Percentiles rank a stretch among this genome's conserved stretches.
Conservation (phyloP, 2,797 vertebrate genomes). For the Sebastes wilsoni region DNA sequence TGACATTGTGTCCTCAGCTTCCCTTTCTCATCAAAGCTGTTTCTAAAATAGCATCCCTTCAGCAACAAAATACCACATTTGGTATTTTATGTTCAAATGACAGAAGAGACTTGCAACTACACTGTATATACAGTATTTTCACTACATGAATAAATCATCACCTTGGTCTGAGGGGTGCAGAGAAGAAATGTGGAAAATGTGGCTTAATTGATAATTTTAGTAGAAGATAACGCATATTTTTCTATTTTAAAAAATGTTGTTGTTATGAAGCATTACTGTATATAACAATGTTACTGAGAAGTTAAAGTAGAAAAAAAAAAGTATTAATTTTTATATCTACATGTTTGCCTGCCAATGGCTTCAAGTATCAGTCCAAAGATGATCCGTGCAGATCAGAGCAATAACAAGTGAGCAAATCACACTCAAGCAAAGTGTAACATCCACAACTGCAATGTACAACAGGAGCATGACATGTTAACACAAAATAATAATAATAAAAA, state of each 20-base stretch:
- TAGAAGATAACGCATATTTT: not conserved
- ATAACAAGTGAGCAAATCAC: not conserved
- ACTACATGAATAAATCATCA: not conserved
- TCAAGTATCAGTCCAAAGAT: conserved; percentile 4
- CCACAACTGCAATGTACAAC: not conserved
- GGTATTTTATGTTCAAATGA: conserved; percentile 16
- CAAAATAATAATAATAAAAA: not conserved
- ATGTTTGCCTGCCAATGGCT: not conserved
- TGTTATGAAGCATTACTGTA: not conserved
- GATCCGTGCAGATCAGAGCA: not conserved
- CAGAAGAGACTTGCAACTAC: not conserved
- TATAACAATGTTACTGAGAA: not conserved
- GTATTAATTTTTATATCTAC: not conserved
- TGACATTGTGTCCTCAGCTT: conserved; percentile 36
- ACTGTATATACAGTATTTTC: not conserved
- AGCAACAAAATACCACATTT: conserved; percentile 38
- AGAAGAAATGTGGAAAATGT: not conserved
- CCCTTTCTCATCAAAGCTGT: conserved; percentile 35
- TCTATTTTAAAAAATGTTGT: not conserved
- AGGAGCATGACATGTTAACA: not conserved
- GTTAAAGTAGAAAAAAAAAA: not conserved
- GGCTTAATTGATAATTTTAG: not conserved
- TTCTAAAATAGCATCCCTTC: conserved; percentile 40
- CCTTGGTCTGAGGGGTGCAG: not conserved
- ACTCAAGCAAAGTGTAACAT: not conserved